Evolutionary conservation across 1,140 invertebrate species (phyloP).

Genomic region (Reticulitermes speratus): DNA sequence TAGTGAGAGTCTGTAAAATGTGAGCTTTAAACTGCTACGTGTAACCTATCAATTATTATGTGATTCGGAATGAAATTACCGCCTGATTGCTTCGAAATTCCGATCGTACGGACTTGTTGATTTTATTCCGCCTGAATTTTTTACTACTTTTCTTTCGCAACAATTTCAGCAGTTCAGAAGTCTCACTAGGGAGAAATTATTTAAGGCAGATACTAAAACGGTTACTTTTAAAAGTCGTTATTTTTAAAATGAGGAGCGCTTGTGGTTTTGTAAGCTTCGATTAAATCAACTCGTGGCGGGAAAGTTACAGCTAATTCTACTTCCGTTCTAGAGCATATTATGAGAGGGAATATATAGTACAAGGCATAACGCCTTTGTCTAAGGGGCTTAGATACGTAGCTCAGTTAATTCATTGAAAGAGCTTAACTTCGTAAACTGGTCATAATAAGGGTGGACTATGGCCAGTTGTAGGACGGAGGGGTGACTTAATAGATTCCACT

Average conservation of each 20-base stretch:
- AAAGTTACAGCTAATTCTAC: background rate
- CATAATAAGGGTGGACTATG: background rate
- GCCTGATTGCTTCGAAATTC: no score
- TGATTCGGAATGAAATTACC: no score
- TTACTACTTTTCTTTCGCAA: no score
- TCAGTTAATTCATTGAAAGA: slow-evolving; percentile 6
- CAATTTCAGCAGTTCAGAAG: background rate
- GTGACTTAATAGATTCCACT: background rate
- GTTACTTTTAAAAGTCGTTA: background rate
- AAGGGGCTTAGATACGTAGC: background rate
- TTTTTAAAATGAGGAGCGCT: background rate
- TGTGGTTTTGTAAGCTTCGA: background rate
- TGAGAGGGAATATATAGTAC: background rate
- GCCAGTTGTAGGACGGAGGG: background rate
- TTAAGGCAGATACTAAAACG: background rate
- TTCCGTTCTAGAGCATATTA: background rate
- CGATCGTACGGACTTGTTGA: no score
- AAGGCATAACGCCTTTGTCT: background rate
- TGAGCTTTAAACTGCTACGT: no score
- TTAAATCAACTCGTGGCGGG: background rate
- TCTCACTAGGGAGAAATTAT: background rate
- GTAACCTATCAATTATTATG: no score
- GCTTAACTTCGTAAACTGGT: background rate
- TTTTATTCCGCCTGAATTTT: no score
- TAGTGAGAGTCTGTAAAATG: no score